phyloP scores from a whole-genome alignment of 2,888 invertebrate genomes.

The Gymnocheta viridis region DNA sequence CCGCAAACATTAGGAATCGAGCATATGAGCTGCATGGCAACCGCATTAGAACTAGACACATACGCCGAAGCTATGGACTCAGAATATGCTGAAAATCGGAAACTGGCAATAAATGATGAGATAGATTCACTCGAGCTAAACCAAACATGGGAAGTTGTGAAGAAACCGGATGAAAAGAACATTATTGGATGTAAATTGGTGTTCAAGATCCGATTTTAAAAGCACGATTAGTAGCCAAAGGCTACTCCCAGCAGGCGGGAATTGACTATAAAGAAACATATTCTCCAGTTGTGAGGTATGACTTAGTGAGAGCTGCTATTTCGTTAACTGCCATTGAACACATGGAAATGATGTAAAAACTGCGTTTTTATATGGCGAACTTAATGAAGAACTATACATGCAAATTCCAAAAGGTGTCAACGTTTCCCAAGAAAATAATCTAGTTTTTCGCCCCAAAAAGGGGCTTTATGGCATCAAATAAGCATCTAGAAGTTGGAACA shows the following conservation, averaged over 20 bases:
- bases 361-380: slow-evolving; percentile 69
- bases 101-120: slow-evolving; percentile 70
- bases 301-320: slow-evolving; percentile 71
- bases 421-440: slow-evolving; percentile 56
- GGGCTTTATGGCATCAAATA: slow-evolving; percentile 73
- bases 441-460: slow-evolving; percentile 69
- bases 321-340: slow-evolving; percentile 63
- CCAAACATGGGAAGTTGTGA: slow-evolving; percentile 64
- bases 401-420: slow-evolving; percentile 62
- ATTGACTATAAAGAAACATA: no score
- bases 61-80: no score
- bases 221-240: no score
- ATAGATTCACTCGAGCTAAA: slow-evolving; percentile 56
- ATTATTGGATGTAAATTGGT: slow-evolving; percentile 60
- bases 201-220: no score
- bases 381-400: no score
- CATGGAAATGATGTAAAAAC: slow-evolving; percentile 66
- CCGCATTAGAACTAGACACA: slow-evolving; percentile 60
- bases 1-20: slow-evolving; percentile 37
- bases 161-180: slow-evolving; percentile 60
- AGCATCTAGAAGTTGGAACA: slow-evolving; percentile 71
- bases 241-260: no score
- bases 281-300: no score
- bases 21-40: slow-evolving; percentile 40
- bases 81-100: slow-evolving; percentile 64